Evolutionary conservation across 2,888 invertebrate species (phyloP), one percentile per base, ranked within the genome.

Genomic region (Caenorhabditis virilis): DNA sequence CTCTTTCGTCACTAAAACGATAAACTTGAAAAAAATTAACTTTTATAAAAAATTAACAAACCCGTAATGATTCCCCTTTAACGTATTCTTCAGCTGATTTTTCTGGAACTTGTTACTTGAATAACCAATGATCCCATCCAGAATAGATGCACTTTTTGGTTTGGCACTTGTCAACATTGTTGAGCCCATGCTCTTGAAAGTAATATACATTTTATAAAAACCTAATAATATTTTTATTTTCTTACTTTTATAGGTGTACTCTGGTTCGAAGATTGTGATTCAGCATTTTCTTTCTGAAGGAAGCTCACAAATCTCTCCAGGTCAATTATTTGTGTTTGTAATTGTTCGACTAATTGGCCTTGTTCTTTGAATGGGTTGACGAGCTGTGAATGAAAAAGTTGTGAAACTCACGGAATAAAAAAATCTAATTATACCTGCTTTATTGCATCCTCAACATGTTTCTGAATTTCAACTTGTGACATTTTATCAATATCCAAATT

Each of bases 251-350:
- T 56, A 20, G 66, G 66, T 11, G 68, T 60, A 15, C 56, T 52
- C 22, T 59, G 53, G 26, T 59, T 60, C 0, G 63, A 57, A n/a
- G n/a, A n/a, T n/a, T n/a, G n/a, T n/a, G n/a, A n/a, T 20, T 61
- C 64, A 1, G 43, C 38, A 38, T 69, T 69, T 20, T 73, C 73
- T 13, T 63, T 64, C 87, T 98, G 97, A 79, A 99, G 88, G 82
- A 95, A 90, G 77, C 91, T 90, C 75, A 99, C 95, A 83, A 97
- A 98, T 72, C 95, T 89, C 84, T 99, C 97, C 85, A 99, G 88
- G 85, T 99, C 98, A 41, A 91, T 89, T 53, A 99, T 93, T 86
- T 99, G 97, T 0, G 93, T 92, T 85, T 95, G 95, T 20, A 99
- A 86, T 85, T 98, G 97, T 43, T 88, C 88, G 20, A 98, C 94